A percentile compares a stretch with the other conserved stretches of the same genome.
These are phyloP conservation scores for Pocillopora verrucosa DNA, from an alignment of 64 coral and sea anemone genomes.

Conservation along the genomic window DNA sequence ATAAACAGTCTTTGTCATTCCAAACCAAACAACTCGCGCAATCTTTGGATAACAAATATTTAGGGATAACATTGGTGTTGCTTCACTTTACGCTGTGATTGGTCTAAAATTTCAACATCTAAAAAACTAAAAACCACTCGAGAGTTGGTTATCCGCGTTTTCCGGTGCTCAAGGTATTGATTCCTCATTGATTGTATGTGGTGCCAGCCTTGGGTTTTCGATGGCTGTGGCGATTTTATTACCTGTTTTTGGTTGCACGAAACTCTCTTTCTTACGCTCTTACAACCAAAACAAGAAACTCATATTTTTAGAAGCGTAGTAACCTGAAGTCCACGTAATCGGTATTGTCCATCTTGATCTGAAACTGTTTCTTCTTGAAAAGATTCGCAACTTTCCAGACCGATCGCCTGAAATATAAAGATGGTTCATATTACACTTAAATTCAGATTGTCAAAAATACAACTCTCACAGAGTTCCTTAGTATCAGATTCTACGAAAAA, in stretches of 20 bases:
- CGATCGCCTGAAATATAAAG: slow-evolving; percentile 62
- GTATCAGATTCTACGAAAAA: neutral
- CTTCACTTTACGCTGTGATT: no score
- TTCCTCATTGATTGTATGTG: no score
- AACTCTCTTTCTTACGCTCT: neutral
- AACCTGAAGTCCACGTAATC: slow-evolving; percentile 95
- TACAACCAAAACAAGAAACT: neutral
- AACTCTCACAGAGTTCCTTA: neutral
- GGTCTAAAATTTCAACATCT: no score
- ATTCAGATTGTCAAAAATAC: neutral
- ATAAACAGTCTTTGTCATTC: neutral
- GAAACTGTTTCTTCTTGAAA: slow-evolving; percentile 97
- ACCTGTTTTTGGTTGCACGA: no score
- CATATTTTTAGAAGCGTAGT: neutral
- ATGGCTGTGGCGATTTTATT: no score
- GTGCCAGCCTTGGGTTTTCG: no score
- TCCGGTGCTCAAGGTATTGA: no score
- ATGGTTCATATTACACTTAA: neutral
- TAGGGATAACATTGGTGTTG: no score
- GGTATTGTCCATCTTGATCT: slow-evolving; percentile 86
- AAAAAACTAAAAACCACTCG: no score
- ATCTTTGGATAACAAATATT: no score
- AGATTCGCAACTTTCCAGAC: slow-evolving; percentile 85
- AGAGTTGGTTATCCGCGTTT: no score
- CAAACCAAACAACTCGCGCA: neutral